A percentile compares a stretch with the other conserved stretches of the same genome.
Conservation (phyloP, 2,888 invertebrate genomes). For the Euclidia mi region DNA sequence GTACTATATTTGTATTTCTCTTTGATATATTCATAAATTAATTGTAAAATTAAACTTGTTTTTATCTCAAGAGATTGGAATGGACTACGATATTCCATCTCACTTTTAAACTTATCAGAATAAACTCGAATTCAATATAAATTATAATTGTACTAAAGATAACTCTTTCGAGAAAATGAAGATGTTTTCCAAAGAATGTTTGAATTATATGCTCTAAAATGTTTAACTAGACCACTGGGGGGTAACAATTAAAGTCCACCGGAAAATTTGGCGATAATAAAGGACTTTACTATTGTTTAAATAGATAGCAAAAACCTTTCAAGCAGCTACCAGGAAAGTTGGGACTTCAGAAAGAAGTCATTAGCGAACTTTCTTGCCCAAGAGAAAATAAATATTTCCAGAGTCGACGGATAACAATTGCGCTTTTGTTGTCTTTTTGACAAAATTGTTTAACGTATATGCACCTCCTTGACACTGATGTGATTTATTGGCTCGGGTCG, state of each 20-base stretch:
- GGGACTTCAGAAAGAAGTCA: constrained; percentile 84
- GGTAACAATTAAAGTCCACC: constrained; percentile 43
- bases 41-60: not conserved
- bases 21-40: no score
- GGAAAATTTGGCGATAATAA: constrained; percentile 72
- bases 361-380: constrained; percentile 79
- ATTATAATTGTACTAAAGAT: constrained; percentile 22
- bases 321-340: constrained; percentile 77
- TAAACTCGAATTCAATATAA: constrained; percentile 1
- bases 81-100: not conserved
- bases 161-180: constrained; percentile 25
- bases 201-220: constrained; percentile 31
- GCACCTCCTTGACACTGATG: constrained; percentile 51
- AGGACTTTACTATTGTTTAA: constrained; percentile 77
- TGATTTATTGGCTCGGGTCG: constrained; percentile 50
- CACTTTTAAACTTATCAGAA: not conserved
- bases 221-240: constrained; percentile 29
- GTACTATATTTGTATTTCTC: no score
- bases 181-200: constrained; percentile 30
- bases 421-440: constrained; percentile 71
- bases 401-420: constrained; percentile 79
- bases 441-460: constrained; percentile 68
- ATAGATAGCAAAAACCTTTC: constrained; percentile 79
- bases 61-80: not conserved
- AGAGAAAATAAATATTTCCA: constrained; percentile 84